Conservation (phyloP, 2,888 invertebrate species). For the Lithophane semibrunnea region DNA sequence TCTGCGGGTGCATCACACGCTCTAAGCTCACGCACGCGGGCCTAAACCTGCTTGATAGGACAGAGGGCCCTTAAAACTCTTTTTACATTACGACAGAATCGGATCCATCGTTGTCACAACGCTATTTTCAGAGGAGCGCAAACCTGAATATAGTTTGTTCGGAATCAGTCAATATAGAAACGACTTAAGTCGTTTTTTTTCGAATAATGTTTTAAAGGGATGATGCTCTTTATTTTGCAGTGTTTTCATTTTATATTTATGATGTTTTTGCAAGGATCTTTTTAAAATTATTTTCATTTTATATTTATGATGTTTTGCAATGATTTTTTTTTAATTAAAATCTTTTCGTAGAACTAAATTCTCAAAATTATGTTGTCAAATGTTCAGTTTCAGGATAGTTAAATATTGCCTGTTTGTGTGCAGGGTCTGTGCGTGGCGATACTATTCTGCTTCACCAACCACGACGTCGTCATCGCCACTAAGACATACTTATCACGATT, state of each 20-base stretch:
- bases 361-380: not conserved
- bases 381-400: not conserved
- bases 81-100: not conserved
- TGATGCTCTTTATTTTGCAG: not conserved
- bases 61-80: not conserved
- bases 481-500: conserved; percentile 84
- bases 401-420: conserved; percentile 5
- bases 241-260: not conserved
- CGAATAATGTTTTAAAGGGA: not conserved
- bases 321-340: not conserved
- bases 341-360: not conserved
- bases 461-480: conserved; percentile 92
- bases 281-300: too few relatives aligned
- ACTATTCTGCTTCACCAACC: conserved; percentile 94
- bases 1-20: too few relatives aligned
- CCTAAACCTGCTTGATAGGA: too few relatives aligned
- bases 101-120: not conserved
- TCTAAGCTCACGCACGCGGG: not conserved
- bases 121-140: not conserved
- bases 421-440: conserved; percentile 93
- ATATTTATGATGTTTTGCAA: too few relatives aligned
- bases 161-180: not conserved
- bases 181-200: not conserved
- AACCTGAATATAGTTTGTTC: not conserved
- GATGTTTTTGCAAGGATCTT: too few relatives aligned